These are phyloP conservation scores for Hippocampus abdominalis DNA, from an alignment of 2,113 vertebrate species.

Conservation along the genomic window DNA sequence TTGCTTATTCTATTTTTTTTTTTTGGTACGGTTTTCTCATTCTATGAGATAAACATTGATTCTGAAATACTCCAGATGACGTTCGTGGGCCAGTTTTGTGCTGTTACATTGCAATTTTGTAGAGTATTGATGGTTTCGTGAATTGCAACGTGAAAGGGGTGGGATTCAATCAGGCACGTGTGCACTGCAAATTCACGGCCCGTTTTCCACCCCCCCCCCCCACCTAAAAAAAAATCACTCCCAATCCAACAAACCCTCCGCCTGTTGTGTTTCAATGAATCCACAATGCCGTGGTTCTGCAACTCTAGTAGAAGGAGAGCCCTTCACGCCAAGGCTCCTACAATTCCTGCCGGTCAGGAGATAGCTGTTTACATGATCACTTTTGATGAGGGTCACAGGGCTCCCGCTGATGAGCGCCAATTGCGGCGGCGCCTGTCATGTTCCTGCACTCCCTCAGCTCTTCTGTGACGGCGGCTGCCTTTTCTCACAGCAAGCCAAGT, in stretches of 20 bases:
- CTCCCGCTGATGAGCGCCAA: conserved; percentile 46
- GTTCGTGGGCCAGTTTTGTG: too few relatives aligned
- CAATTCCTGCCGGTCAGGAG: conserved; percentile 43
- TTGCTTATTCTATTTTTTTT: too few relatives aligned
- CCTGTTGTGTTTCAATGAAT: conserved; percentile 3
- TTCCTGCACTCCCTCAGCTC: conserved; percentile 49
- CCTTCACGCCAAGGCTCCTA: conserved; percentile 54
- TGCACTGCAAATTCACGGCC: too few relatives aligned
- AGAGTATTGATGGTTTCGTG: too few relatives aligned
- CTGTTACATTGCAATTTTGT: too few relatives aligned
- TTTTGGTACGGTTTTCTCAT: too few relatives aligned
- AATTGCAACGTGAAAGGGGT: too few relatives aligned
- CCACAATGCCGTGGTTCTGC: conserved; percentile 23
- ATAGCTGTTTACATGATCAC: conserved; percentile 65
- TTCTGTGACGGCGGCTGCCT: conserved; percentile 56
- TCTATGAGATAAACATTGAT: too few relatives aligned
- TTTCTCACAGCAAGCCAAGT: conserved; percentile 53
- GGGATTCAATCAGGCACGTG: too few relatives aligned
- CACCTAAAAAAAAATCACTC: neutral
- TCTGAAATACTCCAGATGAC: too few relatives aligned
- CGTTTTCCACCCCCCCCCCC: too few relatives aligned
- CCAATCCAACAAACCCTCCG: neutral
- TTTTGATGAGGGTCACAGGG: conserved; percentile 62
- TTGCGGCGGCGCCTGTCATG: conserved; percentile 61
- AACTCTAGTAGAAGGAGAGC: conserved; percentile 37